phyloP scores from a whole-genome alignment of 2,113 vertebrate species.

The Noturus placidus region DNA sequence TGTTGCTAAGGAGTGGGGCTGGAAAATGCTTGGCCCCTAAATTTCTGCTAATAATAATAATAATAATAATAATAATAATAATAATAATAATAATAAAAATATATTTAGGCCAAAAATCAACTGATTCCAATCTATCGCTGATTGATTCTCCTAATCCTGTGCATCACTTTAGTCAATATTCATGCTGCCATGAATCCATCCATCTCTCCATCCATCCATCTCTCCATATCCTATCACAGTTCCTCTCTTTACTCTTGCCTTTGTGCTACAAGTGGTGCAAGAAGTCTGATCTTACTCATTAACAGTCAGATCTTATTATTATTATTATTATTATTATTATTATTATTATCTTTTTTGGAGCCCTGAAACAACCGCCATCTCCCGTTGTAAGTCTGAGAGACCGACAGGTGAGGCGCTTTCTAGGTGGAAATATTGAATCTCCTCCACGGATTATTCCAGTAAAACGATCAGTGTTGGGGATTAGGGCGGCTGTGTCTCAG shows the following conservation, averaged over 20 bases:
- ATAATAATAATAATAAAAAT: no score
- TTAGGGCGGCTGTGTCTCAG: no score
- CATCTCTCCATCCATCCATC: not conserved
- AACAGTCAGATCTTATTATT: not conserved
- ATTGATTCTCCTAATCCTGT: no score
- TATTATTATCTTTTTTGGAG: not conserved
- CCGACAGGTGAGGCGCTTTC: not conserved
- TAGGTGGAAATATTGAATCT: conserved; percentile 14
- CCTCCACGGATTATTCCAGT: no score
- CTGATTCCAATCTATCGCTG: no score
- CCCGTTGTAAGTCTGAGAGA: not conserved
- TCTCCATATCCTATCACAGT: no score
- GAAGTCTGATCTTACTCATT: not conserved
- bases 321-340: no score
- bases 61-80: no score
- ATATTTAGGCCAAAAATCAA: no score
- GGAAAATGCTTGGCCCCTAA: not conserved
- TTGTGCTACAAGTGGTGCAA: not conserved
- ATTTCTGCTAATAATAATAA: not conserved
- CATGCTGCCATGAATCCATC: no score
- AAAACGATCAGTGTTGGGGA: no score
- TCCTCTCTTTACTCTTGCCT: not conserved
- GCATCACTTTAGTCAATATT: no score
- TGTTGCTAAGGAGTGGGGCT: not conserved
- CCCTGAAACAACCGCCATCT: not conserved